Evolutionary conservation across 2,888 invertebrate genomes (phyloP), one percentile per base, ranked within the genome.

Genomic region (Idaea straminata): DNA sequence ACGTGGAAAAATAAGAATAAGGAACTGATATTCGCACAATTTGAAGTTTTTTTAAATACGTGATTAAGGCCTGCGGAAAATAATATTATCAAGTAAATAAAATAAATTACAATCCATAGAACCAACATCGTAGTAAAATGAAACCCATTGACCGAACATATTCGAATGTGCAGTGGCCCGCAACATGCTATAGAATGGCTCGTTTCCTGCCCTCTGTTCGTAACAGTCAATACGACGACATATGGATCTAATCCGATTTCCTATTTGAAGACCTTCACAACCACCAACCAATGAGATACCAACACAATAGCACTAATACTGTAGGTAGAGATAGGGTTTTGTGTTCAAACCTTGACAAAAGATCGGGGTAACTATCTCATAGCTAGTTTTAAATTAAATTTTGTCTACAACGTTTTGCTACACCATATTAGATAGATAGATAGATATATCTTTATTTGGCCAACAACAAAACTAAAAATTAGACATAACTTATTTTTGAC

Each of bases 191-290:
- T 76, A 81, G 79, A 81, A 81, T 80, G 77, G 74, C 67, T 70
- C 76, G 77, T 76, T 80, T 82, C 81, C 79, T 76, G 80, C 47
- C 47, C 65, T 71, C 74, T 71, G 71, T 72, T 73, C 76, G 70
- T 72, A 67, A 64, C 70, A 65, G 71, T 72, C 74, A 72, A 73
- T 74, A 73, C 73, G 74, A 72, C 67, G 64, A 66, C 72, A 76
- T 77, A 75, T 78, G 74, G 68, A 78, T 47, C 47, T 47, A 78
- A 81, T 81, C 76, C 75, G 75, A 79, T 79, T 79, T 79, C 68
- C 74, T 72, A 74, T 73, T 71, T 69, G 71, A 47, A 47, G 47
- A 47, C 47, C 47, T 47, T 47, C 13, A 10, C 47, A 47, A 10
- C 47, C 10, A 47, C 47, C 47, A 6, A 47, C 47, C 7, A 13